Conservation (phyloP, 2,888 invertebrate species). For the Pinctada fucata region DNA sequence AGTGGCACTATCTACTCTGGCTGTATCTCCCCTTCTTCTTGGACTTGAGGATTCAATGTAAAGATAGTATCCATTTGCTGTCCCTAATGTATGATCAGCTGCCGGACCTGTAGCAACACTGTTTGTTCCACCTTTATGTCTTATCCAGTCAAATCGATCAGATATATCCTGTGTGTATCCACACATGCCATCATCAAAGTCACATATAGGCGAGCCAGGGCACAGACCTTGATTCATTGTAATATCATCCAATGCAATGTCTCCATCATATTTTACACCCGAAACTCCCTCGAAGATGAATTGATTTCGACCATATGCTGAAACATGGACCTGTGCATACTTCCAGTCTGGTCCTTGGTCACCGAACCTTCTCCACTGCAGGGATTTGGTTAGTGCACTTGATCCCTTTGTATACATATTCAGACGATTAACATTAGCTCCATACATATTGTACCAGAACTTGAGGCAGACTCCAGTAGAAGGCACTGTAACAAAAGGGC, state of each 20-base stretch:
- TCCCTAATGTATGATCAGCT: conserved; percentile 70
- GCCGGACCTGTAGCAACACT: conserved; percentile 64
- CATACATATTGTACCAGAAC: conserved; percentile 76
- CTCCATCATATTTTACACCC: conserved; percentile 57
- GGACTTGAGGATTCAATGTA: conserved; percentile 68
- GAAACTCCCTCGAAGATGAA: conserved; percentile 66
- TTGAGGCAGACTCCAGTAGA: conserved; percentile 66
- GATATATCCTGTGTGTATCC: conserved; percentile 63
- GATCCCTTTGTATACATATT: conserved; percentile 56
- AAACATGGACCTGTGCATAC: conserved; percentile 62
- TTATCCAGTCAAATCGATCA: conserved; percentile 66
- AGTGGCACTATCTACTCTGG: conserved; percentile 62
- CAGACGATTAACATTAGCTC: conserved; percentile 67
- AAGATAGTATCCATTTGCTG: conserved; percentile 65
- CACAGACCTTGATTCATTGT: conserved; percentile 57
- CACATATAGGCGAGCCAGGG: conserved; percentile 57
- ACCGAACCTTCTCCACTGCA: conserved; percentile 63
- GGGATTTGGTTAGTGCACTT: conserved; percentile 26
- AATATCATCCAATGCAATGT: conserved; percentile 68
- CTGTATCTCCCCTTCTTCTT: conserved; percentile 59
- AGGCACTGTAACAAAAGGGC: conserved; percentile 46
- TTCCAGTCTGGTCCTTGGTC: conserved; percentile 69
- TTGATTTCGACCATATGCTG: conserved; percentile 47
- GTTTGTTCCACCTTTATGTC: conserved; percentile 57
- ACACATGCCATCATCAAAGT: conserved; percentile 68